Percentiles rank a stretch among this genome's conserved stretches.
phyloP scores from a whole-genome alignment of 2,888 invertebrate species.

The Acanthosepion pharaonis region DNA sequence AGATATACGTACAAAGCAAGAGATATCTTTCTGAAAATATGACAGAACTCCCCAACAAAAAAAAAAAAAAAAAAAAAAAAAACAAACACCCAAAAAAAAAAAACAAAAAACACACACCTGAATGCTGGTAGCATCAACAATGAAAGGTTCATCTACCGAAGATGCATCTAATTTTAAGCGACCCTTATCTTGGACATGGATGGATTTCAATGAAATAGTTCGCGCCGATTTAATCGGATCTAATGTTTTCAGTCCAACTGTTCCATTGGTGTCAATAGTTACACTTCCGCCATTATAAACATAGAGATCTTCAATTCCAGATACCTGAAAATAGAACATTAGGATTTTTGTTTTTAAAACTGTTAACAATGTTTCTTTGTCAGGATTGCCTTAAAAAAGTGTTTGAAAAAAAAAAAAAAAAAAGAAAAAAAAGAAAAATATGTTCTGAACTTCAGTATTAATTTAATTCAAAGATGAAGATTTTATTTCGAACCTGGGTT shows the following conservation, averaged over 20 bases:
- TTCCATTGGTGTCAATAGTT: slow-evolving; percentile 57
- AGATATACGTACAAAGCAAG: too few species aligned
- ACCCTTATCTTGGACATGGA: slow-evolving; percentile 64
- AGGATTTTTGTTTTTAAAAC: too few species aligned
- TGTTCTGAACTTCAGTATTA: too few species aligned
- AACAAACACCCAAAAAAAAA: background rate
- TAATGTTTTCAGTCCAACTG: slow-evolving; percentile 55
- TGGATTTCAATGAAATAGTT: slow-evolving; percentile 55
- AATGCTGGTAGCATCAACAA: slow-evolving; percentile 57
- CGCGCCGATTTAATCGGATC: slow-evolving; percentile 47
- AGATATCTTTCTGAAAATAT: too few species aligned
- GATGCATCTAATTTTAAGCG: slow-evolving; percentile 56
- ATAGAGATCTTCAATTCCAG: slow-evolving; percentile 64
- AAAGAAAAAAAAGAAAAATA: too few species aligned
- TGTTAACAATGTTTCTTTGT: too few species aligned
- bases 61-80: background rate
- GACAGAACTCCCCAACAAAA: background rate
- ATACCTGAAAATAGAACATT: slow-evolving; percentile 54
- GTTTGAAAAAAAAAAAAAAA: too few species aligned
- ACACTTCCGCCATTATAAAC: slow-evolving; percentile 64
- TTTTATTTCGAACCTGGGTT: too few species aligned
- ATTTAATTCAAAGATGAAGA: too few species aligned
- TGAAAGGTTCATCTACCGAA: slow-evolving; percentile 49
- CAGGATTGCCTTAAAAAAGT: too few species aligned
- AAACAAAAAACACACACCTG: slow-evolving; percentile 49